Evolutionary conservation across 2,113 vertebrate species (phyloP).

Genomic region (Candoia aspera): DNA sequence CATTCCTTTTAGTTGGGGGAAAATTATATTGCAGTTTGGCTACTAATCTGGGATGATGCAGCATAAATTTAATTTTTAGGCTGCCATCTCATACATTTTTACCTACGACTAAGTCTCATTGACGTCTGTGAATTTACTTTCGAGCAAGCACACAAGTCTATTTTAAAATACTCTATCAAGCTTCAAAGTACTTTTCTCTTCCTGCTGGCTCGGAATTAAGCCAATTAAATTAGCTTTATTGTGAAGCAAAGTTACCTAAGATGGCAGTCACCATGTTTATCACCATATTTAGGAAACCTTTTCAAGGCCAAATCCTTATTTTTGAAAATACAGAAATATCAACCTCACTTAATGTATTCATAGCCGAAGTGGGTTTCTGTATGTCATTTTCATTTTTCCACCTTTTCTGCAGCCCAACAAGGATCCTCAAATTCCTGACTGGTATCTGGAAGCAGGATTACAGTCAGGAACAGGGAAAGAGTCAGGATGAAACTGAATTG

Average conservation of each 20-base stretch:
- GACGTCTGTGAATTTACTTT: neutral
- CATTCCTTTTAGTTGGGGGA: neutral
- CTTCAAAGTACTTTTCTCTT: neutral
- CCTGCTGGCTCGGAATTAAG: neutral
- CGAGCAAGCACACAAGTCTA: neutral
- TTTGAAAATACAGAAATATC: neutral
- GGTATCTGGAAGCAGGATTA: neutral
- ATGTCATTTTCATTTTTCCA: neutral
- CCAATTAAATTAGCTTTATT: neutral
- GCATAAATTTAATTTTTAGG: neutral
- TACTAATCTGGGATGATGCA: neutral
- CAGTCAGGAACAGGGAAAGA: too few relatives aligned
- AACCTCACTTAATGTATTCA: neutral
- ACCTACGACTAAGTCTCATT: too few relatives aligned
- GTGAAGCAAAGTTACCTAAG: neutral
- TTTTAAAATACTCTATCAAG: neutral
- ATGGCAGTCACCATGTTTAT: neutral
- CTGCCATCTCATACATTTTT: neutral
- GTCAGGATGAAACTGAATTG: neutral
- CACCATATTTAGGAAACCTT: neutral
- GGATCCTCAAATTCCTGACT: neutral
- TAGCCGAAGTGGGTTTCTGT: neutral
- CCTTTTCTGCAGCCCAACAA: neutral
- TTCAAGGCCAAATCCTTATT: neutral
- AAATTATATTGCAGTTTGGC: neutral